These are phyloP conservation scores for Microtus pennsylvanicus DNA, from an alignment of 2,113 vertebrate genomes.

Conservation along the genomic window DNA sequence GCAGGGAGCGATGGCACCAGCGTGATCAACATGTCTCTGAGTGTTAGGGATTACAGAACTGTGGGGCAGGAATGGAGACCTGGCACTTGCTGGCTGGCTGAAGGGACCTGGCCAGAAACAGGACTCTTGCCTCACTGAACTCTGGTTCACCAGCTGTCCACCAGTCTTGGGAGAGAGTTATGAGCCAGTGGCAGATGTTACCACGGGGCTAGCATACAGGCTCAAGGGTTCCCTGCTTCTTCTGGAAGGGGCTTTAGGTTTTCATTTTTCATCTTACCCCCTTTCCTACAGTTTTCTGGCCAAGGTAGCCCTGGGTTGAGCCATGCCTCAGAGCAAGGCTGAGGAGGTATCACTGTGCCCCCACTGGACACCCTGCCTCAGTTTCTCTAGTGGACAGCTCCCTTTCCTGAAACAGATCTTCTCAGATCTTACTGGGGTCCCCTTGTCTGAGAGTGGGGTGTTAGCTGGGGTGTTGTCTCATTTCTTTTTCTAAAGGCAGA, in stretches of 20 bases:
- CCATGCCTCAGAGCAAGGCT: background rate
- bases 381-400: conserved; percentile 6
- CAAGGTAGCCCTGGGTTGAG: background rate
- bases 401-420: background rate
- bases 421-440: background rate
- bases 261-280: background rate
- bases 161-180: background rate
- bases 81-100: background rate
- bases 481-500: background rate
- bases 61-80: background rate
- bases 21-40: background rate
- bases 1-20: background rate
- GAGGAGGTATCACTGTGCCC: background rate
- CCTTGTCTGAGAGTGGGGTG: fast-evolving
- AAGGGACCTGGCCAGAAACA: background rate
- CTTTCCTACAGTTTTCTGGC: background rate
- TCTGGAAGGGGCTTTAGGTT: background rate
- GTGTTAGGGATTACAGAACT: background rate
- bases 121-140: background rate
- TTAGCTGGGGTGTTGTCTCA: background rate
- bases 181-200: fast-evolving
- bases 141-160: background rate
- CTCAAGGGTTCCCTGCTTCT: background rate
- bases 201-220: background rate
- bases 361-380: conserved; percentile 13